Conservation (phyloP, 2,888 invertebrate species). For the Neoaliturus tenellus region DNA sequence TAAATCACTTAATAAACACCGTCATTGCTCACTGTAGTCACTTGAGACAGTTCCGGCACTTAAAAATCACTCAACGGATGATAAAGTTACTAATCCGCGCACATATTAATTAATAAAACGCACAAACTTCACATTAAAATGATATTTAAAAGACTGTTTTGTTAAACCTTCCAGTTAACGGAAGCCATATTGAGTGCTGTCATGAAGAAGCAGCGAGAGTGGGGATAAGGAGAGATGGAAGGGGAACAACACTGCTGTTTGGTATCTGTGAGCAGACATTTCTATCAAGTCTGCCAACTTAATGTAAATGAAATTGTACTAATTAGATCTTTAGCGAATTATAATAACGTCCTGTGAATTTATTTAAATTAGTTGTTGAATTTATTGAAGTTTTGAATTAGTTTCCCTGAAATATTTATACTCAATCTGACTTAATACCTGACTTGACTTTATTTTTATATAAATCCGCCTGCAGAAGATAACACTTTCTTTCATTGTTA, state of each 20-base stretch:
- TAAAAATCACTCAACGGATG: background rate
- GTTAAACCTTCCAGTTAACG: conserved; percentile 58
- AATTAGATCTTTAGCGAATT: background rate
- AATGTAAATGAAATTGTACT: background rate
- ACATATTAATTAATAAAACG: background rate
- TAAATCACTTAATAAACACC: conserved; percentile 51
- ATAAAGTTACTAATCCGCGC: background rate
- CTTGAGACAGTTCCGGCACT: background rate
- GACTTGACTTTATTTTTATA: no score
- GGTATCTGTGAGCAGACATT: conserved; percentile 55
- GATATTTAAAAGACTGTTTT: conserved; percentile 38
- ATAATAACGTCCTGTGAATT: background rate
- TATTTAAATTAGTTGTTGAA: no score
- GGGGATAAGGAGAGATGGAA: conserved; percentile 46
- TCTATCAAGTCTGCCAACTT: conserved; percentile 38
- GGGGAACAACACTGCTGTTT: conserved; percentile 54
- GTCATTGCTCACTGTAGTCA: background rate
- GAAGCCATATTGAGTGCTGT: conserved; percentile 64
- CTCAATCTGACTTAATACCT: no score
- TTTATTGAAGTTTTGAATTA: no score
- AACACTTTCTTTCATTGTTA: no score
- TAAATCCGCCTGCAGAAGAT: no score
- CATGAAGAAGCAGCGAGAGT: conserved; percentile 55
- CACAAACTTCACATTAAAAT: conserved; percentile 11
- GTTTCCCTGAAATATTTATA: no score